These are phyloP conservation scores for Diplodus sargus DNA, from an alignment of 2,797 vertebrate species.

Conservation along the genomic window DNA sequence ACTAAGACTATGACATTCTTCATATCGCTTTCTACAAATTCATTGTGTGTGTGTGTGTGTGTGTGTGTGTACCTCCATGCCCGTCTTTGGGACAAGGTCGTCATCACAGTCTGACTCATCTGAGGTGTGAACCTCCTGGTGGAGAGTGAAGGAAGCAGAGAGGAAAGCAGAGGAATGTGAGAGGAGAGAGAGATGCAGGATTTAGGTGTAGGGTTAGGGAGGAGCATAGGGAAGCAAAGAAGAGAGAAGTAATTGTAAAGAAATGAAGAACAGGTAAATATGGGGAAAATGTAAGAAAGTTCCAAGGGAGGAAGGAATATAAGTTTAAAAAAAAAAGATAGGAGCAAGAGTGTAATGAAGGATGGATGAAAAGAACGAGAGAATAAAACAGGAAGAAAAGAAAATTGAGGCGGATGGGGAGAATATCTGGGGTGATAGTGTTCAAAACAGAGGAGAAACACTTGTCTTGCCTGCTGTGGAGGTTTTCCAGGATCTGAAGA, in stretches of 20 bases:
- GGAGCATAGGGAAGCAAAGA: background rate
- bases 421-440: background rate
- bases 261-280: background rate
- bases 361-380: background rate
- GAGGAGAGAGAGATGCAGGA: background rate
- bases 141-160: slow-evolving; percentile 26
- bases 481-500: background rate
- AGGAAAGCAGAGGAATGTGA: background rate
- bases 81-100: slow-evolving; percentile 96
- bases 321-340: background rate
- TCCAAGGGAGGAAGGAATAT: background rate
- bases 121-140: slow-evolving; percentile 96
- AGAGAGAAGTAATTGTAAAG: background rate
- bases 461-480: background rate
- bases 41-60: slow-evolving; percentile 58
- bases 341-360: too few relatives aligned
- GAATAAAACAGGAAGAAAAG: background rate
- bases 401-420: background rate
- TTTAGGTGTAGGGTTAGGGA: background rate
- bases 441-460: background rate
- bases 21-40: background rate
- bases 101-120: slow-evolving; percentile 99
- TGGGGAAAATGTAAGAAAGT: background rate
- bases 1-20: background rate
- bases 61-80: slow-evolving; percentile 94